Evolutionary conservation across 1,140 invertebrate species (phyloP), one percentile per base, ranked within the genome.

Genomic region (Drosophila nikananu): DNA sequence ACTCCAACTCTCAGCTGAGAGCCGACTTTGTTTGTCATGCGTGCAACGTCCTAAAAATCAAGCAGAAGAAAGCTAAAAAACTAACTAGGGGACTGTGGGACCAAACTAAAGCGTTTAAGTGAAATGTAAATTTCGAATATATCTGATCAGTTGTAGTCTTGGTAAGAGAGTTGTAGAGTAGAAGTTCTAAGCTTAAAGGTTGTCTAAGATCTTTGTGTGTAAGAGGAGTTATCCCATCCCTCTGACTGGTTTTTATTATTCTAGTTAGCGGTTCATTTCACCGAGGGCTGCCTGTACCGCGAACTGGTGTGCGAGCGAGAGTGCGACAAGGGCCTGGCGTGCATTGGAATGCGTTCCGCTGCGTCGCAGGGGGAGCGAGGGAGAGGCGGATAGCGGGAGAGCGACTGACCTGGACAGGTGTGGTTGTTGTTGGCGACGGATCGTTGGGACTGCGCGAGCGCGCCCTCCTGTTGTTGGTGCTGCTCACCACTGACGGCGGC

Each of bases 401-500:
- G 73, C 19, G 30, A 61, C 39, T 55, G 35, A 89, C 86, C 80
- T 90, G 86, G 68, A 82, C 79, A 72, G 86, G 86, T 82, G 62
- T 64, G 71, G 84, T 77, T 81, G 67, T 62, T 72, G 51, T 37
- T 59, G 82, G 66, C 37, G 80, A 42, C 65, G 74, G 84, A 44
- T 70, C 54, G 60, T 81, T 78, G 54, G 83, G 83, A 91, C 86
- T 90, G 86, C 86, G 86, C 81, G 86, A 90, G 86, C 86, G 86
- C 82, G 86, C 86, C 48, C 86, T 65, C 81, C 82, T 77, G 68
- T 90, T 90, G 86, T 90, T 90, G 81, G 86, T 90, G 76, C 86
- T 90, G 67, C 82, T 90, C 54, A 90, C 86, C 37, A 90, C 86
- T 44, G 86, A 90, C 44, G 86, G 86, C 25, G 86, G 86, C 41